Evolutionary conservation across 2,797 vertebrate species (phyloP), one percentile per base, ranked within the genome.

Genomic region (Dallia pectoralis): DNA sequence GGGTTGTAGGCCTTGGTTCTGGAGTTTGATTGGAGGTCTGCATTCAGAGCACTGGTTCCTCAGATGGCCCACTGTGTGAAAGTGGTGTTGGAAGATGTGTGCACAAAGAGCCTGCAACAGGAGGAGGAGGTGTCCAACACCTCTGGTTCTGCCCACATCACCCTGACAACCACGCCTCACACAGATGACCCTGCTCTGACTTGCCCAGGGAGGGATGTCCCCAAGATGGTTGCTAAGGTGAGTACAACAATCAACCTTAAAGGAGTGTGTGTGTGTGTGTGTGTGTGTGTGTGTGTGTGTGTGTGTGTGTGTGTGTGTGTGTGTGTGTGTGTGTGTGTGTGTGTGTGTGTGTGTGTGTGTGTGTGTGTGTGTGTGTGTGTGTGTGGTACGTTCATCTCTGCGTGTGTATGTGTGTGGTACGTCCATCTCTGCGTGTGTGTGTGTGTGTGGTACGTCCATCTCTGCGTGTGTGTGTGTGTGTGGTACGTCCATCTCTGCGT

Each of bases 141-240:
- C 79, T 91, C 89, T 69, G 77, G 85, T 84, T 79, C 74, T 59
- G 73, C 81, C 71, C 73, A 78, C 53, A 79, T 96, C 78, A 69
- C 61, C 59, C 83, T 91, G 81, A 81, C 86, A 83, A 87, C 80
- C 71, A 84, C 87, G 56, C 82, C 81, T 56, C 82, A 89, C 71
- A 84, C 79, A 82, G 93, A 88, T 81, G 91, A 91, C 79, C 84
- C 86, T 69, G 88, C 90, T 56, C 67, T 78, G 75, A 62, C 82
- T 72, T 81, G 85, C 82, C 82, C 88, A 47, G 94, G 94, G 76
- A 92, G 92, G 73, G 92, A 96, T 70, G 88, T 90, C 85, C 95
- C 97, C 72, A 96, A 92, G 88, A 94, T 86, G 93, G 93, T 96
- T 68, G 93, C 94, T 77, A 94, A 98, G 95, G 97, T 92, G 94